A percentile compares a stretch with the other conserved stretches of the same genome.
Conservation (phyloP, 2,888 invertebrate genomes). For the Gibbula magus region DNA sequence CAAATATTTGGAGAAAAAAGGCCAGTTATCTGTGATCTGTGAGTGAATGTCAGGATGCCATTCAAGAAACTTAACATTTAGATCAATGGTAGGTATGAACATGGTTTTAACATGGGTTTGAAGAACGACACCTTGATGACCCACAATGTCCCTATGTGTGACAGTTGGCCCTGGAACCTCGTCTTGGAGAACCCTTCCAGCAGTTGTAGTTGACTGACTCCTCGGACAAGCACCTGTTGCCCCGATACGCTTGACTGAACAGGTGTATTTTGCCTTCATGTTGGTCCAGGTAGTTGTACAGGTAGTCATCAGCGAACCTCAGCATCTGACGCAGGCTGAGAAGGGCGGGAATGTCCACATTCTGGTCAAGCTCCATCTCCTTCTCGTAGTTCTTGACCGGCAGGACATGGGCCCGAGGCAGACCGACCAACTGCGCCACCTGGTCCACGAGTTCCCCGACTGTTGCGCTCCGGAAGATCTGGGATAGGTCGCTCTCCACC, state of each 20-base stretch:
- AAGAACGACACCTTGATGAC: too few relatives aligned
- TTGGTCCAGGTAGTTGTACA: constrained; percentile 40
- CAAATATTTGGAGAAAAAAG: too few relatives aligned
- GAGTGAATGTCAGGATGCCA: too few relatives aligned
- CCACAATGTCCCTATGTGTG: not conserved
- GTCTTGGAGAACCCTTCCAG: constrained; percentile 13
- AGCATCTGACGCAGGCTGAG: constrained; percentile 45
- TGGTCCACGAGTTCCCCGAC: constrained; percentile 44
- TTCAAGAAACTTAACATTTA: too few relatives aligned
- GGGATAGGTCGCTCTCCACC: constrained; percentile 40
- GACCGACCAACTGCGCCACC: constrained; percentile 44
- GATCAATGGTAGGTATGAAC: too few relatives aligned
- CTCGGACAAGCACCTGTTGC: constrained; percentile 14
- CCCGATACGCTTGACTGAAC: constrained; percentile 9
- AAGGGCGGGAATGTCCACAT: constrained; percentile 44
- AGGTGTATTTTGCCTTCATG: constrained; percentile 17
- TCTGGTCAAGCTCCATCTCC: constrained; percentile 45
- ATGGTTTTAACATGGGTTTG: too few relatives aligned
- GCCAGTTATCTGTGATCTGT: too few relatives aligned
- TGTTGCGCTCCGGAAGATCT: constrained; percentile 37
- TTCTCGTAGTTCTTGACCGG: constrained; percentile 51
- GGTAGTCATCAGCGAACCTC: constrained; percentile 43
- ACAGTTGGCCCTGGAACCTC: constrained; percentile 4
- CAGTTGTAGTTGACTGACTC: constrained; percentile 19
- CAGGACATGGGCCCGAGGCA: constrained; percentile 46